A percentile compares a stretch with the other conserved stretches of the same genome.
Conservation (phyloP, 1,140 invertebrate species). For the Orchestia grillus region DNA sequence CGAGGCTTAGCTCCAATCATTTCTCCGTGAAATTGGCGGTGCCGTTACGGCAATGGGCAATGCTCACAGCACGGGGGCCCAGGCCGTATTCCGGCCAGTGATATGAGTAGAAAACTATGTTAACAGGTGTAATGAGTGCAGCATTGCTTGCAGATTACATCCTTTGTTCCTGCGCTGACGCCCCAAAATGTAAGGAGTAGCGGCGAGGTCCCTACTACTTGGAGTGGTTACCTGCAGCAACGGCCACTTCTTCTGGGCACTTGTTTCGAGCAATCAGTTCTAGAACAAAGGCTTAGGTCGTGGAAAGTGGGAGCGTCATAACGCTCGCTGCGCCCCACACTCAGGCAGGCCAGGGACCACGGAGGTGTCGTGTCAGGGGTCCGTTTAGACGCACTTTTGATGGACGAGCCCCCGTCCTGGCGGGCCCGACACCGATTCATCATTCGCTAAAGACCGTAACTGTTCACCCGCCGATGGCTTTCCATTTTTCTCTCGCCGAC, state of each 20-base stretch:
- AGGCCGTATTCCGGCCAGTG: background rate
- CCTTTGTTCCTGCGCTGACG: background rate
- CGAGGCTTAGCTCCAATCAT: background rate
- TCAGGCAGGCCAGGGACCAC: background rate
- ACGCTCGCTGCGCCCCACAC: background rate
- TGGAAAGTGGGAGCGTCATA: background rate
- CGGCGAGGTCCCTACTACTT: background rate
- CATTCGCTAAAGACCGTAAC: constrained; percentile 37
- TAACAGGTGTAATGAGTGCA: background rate
- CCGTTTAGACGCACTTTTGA: background rate
- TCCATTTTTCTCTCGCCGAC: background rate
- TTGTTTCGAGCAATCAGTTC: background rate
- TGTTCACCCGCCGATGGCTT: background rate
- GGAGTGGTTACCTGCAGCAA: background rate
- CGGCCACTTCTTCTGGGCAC: background rate
- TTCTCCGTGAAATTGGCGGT: background rate
- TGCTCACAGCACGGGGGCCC: no score
- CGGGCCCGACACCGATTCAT: background rate
- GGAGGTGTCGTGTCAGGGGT: background rate
- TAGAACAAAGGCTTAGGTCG: background rate
- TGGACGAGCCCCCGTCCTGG: background rate
- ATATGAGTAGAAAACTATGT: background rate
- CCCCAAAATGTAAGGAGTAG: background rate
- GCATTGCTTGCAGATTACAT: background rate
- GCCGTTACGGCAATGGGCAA: background rate